A percentile compares a stretch with the other conserved stretches of the same genome.
These are phyloP conservation scores for Diglossa cyanea DNA, from an alignment of 2,797 vertebrate species.

Conservation along the genomic window DNA sequence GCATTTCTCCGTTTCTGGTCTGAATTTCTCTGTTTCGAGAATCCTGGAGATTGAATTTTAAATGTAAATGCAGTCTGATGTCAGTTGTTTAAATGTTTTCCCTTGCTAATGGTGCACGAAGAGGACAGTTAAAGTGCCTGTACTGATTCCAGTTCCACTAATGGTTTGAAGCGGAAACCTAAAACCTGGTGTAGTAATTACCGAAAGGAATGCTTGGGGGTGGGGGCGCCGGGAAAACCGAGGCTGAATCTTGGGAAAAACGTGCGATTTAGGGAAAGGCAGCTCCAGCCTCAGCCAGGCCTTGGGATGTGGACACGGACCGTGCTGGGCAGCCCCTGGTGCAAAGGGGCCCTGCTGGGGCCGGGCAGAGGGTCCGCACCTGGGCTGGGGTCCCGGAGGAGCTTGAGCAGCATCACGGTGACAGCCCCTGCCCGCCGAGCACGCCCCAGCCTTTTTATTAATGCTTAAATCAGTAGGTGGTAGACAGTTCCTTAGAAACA, in stretches of 20 bases:
- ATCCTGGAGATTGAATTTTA: neutral
- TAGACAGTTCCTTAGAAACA: conserved; percentile 61
- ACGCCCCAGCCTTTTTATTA: conserved; percentile 5
- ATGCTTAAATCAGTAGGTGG: conserved; percentile 58
- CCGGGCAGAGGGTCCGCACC: neutral
- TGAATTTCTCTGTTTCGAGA: neutral
- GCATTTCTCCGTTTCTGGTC: neutral
- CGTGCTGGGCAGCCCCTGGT: neutral
- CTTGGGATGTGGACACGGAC: neutral
- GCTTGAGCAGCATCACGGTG: neutral
- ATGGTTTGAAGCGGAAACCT: conserved; percentile 78
- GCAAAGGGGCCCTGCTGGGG: neutral
- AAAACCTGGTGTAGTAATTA: conserved; percentile 74
- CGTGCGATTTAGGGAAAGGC: neutral
- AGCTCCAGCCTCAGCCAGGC: neutral
- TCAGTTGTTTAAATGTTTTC: conserved; percentile 56
- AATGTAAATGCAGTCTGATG: conserved; percentile 25
- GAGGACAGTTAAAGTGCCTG: conserved; percentile 72
- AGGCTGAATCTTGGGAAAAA: conserved; percentile 14
- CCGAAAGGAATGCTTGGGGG: conserved; percentile 75
- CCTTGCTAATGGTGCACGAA: conserved; percentile 35
- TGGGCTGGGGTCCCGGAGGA: neutral
- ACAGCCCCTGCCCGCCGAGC: neutral
- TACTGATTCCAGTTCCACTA: conserved; percentile 77
- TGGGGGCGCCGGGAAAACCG: neutral